These are phyloP conservation scores for Leptoteleia sp. DNA, from an alignment of 1,140 invertebrate species.

Conservation along the genomic window DNA sequence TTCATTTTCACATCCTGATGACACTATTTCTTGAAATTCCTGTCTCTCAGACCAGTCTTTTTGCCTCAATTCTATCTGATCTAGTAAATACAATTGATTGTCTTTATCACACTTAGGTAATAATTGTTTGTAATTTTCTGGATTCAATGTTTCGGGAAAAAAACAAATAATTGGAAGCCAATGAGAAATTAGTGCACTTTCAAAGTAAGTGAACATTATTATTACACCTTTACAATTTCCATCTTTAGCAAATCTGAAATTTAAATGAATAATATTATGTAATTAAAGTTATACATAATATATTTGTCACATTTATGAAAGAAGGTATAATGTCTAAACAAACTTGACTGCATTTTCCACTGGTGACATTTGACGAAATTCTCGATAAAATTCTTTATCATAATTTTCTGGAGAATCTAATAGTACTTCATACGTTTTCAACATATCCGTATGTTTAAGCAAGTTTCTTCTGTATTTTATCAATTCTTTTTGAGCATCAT, in stretches of 20 bases:
- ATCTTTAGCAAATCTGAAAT: conserved; percentile 81
- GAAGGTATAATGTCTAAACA: neutral
- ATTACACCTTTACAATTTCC: conserved; percentile 84
- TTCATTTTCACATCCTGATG: conserved; percentile 65
- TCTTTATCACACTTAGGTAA: conserved; percentile 83
- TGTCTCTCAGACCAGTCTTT: conserved; percentile 86
- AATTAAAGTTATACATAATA: neutral
- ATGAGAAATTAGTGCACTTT: conserved; percentile 84
- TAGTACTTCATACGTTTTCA: conserved; percentile 85
- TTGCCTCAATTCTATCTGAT: conserved; percentile 81
- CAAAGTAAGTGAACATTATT: conserved; percentile 87
- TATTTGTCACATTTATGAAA: too few species aligned
- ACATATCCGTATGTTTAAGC: conserved; percentile 84
- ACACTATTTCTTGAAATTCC: conserved; percentile 80
- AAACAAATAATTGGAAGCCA: conserved; percentile 87
- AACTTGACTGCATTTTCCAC: conserved; percentile 82
- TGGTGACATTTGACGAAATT: conserved; percentile 83
- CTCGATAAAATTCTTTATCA: conserved; percentile 83
- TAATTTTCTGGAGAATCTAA: conserved; percentile 75
- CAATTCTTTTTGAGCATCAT: conserved; percentile 83
- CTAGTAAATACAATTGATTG: conserved; percentile 80
- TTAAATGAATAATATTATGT: conserved; percentile 24
- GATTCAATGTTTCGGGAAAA: conserved; percentile 89
- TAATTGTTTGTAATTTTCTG: conserved; percentile 85
- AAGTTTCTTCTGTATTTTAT: conserved; percentile 83